Evolutionary conservation across 2,888 invertebrate species (phyloP).

Genomic region (Campaea margaritaria): DNA sequence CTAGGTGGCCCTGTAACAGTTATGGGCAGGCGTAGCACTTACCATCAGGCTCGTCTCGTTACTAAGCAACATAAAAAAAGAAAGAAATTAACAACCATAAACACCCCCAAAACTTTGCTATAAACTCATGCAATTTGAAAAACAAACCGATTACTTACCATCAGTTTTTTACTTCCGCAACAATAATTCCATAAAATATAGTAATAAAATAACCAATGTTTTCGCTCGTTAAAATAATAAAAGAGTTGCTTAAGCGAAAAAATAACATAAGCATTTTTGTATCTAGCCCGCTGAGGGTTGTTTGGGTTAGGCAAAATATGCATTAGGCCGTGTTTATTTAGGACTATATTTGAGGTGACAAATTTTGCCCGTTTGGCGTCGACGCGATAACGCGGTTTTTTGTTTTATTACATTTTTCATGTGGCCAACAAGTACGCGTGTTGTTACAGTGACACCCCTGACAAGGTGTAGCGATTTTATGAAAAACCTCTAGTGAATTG

Average conservation of each 20-base stretch:
- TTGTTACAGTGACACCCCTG: too few species aligned
- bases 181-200: slow-evolving; percentile 1
- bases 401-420: slow-evolving; percentile 3
- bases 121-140: not conserved
- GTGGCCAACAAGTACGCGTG: not conserved
- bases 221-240: slow-evolving; percentile 21
- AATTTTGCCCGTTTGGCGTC: slow-evolving; percentile 15
- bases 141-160: not conserved
- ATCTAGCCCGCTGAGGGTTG: slow-evolving; percentile 13
- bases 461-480: not conserved
- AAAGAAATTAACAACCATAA: not conserved
- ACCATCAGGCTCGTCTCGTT: too few species aligned
- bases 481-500: too few species aligned
- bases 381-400: slow-evolving; percentile 7
- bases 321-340: slow-evolving; percentile 43
- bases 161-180: not conserved
- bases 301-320: slow-evolving; percentile 31
- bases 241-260: slow-evolving; percentile 21
- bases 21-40: too few species aligned
- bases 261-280: slow-evolving; percentile 22
- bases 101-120: not conserved
- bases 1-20: too few species aligned
- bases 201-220: not conserved
- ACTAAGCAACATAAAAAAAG: too few species aligned
- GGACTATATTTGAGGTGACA: slow-evolving; percentile 37